Percentiles rank a stretch among this genome's conserved stretches.
Conservation (phyloP, 2,797 vertebrate genomes). For the Aldrovandia affinis region DNA sequence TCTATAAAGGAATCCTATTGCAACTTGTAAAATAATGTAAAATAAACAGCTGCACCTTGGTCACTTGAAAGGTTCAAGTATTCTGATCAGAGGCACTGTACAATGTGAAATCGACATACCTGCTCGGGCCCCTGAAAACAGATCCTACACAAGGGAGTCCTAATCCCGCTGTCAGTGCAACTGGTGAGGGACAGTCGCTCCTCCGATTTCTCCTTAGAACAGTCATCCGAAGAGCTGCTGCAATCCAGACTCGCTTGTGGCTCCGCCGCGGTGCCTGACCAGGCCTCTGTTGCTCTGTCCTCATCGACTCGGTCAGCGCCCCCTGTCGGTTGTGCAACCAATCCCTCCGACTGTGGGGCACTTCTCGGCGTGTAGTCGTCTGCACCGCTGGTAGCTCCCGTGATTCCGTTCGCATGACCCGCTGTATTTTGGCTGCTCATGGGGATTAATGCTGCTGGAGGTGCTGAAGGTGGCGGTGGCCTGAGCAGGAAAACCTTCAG, state of each 20-base stretch:
- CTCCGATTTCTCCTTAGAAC: constrained; percentile 88
- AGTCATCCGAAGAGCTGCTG: constrained; percentile 89
- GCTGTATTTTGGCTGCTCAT: constrained; percentile 79
- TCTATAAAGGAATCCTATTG: background rate
- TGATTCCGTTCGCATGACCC: constrained; percentile 56
- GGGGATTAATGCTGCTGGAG: constrained; percentile 76
- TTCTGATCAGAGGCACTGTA: background rate
- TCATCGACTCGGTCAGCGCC: constrained; percentile 69
- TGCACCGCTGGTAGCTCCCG: constrained; percentile 63
- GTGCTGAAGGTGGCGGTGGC: constrained; percentile 77
- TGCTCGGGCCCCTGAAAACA: constrained; percentile 98
- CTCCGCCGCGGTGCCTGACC: constrained; percentile 79
- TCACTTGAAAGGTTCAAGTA: background rate
- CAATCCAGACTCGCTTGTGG: constrained; percentile 78
- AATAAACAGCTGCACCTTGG: background rate
- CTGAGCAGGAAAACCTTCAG: constrained; percentile 94
- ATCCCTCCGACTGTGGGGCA: constrained; percentile 72
- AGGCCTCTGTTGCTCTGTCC: constrained; percentile 62
- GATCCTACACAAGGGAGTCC: constrained; percentile 96
- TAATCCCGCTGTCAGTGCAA: constrained; percentile 92
- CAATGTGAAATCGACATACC: constrained; percentile 71
- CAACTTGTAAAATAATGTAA: background rate
- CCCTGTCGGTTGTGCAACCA: constrained; percentile 69
- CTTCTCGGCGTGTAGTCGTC: constrained; percentile 80
- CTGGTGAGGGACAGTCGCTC: constrained; percentile 93